Conservation (phyloP, 2,113 vertebrate species). For the Sterrhoptilus dennistouni region DNA sequence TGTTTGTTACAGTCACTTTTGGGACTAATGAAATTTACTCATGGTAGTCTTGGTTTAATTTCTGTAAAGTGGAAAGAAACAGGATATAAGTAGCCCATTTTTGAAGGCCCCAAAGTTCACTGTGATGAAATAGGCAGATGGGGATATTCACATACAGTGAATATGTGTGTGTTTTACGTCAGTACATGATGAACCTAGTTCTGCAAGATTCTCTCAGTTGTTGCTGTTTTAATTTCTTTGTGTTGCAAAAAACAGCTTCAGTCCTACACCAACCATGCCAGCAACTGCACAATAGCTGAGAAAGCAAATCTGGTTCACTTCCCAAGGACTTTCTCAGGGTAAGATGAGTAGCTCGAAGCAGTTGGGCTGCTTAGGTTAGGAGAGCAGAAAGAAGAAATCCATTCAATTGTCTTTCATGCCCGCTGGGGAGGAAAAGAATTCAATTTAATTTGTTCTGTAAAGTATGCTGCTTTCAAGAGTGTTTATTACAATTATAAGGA, state of each 20-base stretch:
- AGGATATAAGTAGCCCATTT: neutral
- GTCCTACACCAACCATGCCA: neutral
- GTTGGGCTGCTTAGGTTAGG: neutral
- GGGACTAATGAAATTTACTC: neutral
- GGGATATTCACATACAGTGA: neutral
- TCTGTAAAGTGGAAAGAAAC: neutral
- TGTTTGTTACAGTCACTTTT: neutral
- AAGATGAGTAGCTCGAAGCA: neutral
- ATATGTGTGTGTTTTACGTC: neutral
- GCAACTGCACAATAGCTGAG: neutral
- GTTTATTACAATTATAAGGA: neutral
- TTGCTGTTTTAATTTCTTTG: neutral
- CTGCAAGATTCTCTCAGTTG: neutral
- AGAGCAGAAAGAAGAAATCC: neutral
- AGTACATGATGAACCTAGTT: neutral
- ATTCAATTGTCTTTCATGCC: neutral
- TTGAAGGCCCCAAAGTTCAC: neutral
- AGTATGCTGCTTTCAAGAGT: neutral
- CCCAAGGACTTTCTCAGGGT: neutral
- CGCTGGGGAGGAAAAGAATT: neutral
- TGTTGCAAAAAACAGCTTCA: constrained; percentile 3
- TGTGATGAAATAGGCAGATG: neutral
- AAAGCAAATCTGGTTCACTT: neutral
- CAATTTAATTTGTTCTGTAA: neutral
- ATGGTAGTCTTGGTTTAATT: neutral